phyloP scores from a whole-genome alignment of 2,797 vertebrate species.

The Crypturellus tataupa region DNA sequence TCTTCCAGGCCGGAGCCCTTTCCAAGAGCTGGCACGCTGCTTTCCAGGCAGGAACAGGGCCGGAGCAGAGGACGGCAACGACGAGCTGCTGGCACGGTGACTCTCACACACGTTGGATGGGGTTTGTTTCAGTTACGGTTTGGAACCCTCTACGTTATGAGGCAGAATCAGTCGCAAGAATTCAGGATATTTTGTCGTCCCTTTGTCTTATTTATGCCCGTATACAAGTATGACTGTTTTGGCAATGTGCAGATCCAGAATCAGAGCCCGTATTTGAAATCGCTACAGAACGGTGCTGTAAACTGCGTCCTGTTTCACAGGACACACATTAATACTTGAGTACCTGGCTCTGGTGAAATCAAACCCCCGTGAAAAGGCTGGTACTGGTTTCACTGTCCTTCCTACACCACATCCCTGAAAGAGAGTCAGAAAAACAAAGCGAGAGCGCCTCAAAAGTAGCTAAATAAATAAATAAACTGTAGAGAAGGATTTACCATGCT shows the following conservation, averaged over 20 bases:
- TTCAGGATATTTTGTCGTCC: not conserved
- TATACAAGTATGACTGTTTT: not conserved
- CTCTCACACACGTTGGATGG: not conserved
- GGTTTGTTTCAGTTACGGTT: not conserved
- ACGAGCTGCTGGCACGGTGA: not conserved
- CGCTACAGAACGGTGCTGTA: not conserved
- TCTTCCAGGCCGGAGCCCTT: too few relatives aligned
- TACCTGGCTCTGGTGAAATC: not conserved
- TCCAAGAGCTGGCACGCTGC: not conserved
- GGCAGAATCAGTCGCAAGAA: not conserved
- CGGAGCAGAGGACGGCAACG: too few relatives aligned
- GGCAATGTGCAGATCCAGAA: not conserved
- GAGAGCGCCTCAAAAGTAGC: not conserved
- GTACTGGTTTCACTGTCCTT: not conserved
- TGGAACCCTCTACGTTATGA: not conserved
- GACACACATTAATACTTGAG: not conserved
- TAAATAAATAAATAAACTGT: not conserved
- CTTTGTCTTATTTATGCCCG: not conserved
- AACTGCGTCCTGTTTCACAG: not conserved
- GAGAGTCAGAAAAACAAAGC: not conserved
- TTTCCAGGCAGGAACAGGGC: not conserved
- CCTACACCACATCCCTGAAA: rapidly evolving
- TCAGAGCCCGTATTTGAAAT: not conserved
- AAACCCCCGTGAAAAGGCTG: not conserved
- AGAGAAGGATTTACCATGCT: too few relatives aligned